Percentiles rank a stretch among this genome's conserved stretches.
Conservation (phyloP, 1,140 invertebrate genomes). For the Pectinophora gossypiella region DNA sequence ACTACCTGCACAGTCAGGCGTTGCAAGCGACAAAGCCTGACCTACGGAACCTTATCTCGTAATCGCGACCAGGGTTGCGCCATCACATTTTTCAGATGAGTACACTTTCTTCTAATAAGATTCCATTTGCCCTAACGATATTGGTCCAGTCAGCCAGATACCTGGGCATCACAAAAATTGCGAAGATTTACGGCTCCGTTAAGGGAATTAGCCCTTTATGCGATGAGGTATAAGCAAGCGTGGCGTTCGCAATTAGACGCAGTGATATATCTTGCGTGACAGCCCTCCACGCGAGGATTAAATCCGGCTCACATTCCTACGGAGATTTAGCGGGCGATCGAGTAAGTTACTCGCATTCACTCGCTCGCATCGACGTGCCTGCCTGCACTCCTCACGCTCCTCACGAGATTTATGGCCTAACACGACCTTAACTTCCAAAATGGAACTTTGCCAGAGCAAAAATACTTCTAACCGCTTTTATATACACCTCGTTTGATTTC, state of each 20-base stretch:
- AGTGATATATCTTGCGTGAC: conserved; percentile 37
- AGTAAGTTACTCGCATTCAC: too few species aligned
- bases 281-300: conserved; percentile 25
- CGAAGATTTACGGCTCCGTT: background rate
- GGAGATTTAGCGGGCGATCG: conserved; percentile 19
- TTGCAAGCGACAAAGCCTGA: too few species aligned
- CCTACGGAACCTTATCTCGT: too few species aligned
- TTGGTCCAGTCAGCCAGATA: background rate
- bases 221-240: conserved; percentile 10
- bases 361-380: too few species aligned
- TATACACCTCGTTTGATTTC: too few species aligned
- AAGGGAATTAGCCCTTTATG: background rate
- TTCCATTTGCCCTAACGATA: background rate
- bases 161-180: too few species aligned
- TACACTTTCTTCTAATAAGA: background rate
- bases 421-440: too few species aligned
- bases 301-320: conserved; percentile 28
- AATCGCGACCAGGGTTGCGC: too few species aligned
- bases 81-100: background rate
- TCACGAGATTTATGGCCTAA: conserved; percentile 2
- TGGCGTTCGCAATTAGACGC: conserved; percentile 30
- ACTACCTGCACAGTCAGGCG: too few species aligned
- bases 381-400: too few species aligned
- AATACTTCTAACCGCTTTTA: too few species aligned
- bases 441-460: too few species aligned